Conservation (phyloP, 2,113 vertebrate species). For the Rhodinocichla rosea region DNA sequence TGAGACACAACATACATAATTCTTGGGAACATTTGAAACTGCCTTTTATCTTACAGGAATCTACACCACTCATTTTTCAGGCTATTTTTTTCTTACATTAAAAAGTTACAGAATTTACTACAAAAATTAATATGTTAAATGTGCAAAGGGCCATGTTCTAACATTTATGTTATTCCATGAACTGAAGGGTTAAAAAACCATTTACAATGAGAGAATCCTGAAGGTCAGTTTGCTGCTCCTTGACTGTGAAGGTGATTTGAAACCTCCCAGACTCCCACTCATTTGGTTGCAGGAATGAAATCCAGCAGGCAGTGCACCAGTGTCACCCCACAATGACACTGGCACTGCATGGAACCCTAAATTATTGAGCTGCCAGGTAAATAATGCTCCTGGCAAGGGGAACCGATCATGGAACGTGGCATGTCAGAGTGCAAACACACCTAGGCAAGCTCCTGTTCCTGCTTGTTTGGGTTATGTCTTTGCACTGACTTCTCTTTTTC, state of each 20-base stretch:
- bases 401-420: background rate
- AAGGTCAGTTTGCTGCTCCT: background rate
- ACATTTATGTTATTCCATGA: background rate
- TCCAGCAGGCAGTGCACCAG: background rate
- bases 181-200: background rate
- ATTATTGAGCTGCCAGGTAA: background rate
- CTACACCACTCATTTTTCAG: background rate
- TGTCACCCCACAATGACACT: background rate
- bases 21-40: background rate
- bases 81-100: background rate
- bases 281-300: background rate
- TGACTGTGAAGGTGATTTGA: background rate
- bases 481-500: accelerated
- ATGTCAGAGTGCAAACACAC: background rate
- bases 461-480: background rate
- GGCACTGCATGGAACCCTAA: background rate
- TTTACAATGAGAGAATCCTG: background rate
- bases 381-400: accelerated
- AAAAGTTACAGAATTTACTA: background rate
- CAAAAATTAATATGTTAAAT: background rate
- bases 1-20: background rate
- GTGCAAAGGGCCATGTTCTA: background rate
- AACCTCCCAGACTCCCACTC: background rate
- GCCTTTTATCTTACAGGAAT: background rate
- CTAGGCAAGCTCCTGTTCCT: background rate